Evolutionary conservation across 2,797 vertebrate species (phyloP).

Genomic region (Leucoraja ocellata): DNA sequence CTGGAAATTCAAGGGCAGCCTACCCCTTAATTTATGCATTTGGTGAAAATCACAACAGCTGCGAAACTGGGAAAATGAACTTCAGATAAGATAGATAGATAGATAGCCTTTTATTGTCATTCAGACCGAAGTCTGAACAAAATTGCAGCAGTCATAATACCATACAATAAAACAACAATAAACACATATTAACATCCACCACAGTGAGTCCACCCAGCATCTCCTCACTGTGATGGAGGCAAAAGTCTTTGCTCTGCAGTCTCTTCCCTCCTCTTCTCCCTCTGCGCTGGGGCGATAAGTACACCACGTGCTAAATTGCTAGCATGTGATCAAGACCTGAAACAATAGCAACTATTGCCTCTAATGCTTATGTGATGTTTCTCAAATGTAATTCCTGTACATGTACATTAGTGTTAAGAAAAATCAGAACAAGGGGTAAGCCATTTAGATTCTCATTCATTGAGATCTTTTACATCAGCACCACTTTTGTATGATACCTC

Average conservation of each 20-base stretch:
- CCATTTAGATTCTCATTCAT: too few species aligned
- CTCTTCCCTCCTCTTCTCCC: too few species aligned
- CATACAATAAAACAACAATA: too few species aligned
- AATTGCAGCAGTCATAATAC: too few species aligned
- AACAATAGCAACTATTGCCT: background rate
- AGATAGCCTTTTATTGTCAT: too few species aligned
- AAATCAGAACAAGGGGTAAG: background rate
- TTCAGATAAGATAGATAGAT: background rate
- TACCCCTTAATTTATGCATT: background rate
- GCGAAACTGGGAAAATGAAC: background rate
- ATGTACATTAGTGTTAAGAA: background rate
- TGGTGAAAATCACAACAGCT: background rate
- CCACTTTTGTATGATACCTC: too few species aligned
- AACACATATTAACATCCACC: too few species aligned
- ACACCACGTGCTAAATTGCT: background rate
- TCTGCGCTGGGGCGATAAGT: background rate
- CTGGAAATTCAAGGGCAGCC: background rate
- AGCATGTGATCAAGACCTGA: background rate
- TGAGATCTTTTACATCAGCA: too few species aligned
- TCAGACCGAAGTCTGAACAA: too few species aligned
- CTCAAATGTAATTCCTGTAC: background rate
- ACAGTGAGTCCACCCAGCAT: too few species aligned
- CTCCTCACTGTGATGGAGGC: too few species aligned
- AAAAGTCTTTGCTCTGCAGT: too few species aligned
- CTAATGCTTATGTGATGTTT: background rate